Evolutionary conservation across 2,888 invertebrate species (phyloP), one percentile per base, ranked within the genome.

Genomic region (Polydrusus cervinus): DNA sequence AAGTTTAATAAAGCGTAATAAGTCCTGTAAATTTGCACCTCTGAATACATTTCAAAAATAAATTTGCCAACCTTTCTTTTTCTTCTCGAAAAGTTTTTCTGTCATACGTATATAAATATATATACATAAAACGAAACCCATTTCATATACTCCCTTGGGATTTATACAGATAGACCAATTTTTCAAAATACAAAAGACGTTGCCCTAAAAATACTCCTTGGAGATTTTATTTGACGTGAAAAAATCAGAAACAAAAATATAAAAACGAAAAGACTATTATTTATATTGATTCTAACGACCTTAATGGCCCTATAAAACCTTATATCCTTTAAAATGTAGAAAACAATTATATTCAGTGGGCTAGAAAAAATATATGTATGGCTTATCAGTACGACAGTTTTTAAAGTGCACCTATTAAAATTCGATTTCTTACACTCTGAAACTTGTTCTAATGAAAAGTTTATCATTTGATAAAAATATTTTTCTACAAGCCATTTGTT

Each of bases 151-250:
- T 38, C 38, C 38, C 38, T 38, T 16, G 57, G 38, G 57, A 60
- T 60, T 40, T 60, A 38, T 38, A 60, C 38, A 60, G 38, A 60
- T 60, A 60, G 38, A 14, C 38, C 57, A 60, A 60, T 60, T 60
- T 60, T 60, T 60, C 57, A 60, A 60, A 60, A 38, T 18, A 60
- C 38, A 38, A 60, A 60, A 60, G 57, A 60, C 30, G 57, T 38
- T 16, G 57, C 57, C 18, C 38, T 60, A 18, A 60, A 60, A 60
- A 60, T 18, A 60, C n/a, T 38, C 57, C 57, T 16, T 60, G 3
- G 57, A 38, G 57, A 60, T 60, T 60, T 55, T 60, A 3, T 40
- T 16, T 60, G 57, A 16, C 18, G 38, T 60, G 38, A 60, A 60
- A 38, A 60, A 60, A 60, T 60, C 57, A 60, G 16, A 38, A 16